phyloP scores from a whole-genome alignment of 2,113 vertebrate genomes.

The Mustelus asterias region DNA sequence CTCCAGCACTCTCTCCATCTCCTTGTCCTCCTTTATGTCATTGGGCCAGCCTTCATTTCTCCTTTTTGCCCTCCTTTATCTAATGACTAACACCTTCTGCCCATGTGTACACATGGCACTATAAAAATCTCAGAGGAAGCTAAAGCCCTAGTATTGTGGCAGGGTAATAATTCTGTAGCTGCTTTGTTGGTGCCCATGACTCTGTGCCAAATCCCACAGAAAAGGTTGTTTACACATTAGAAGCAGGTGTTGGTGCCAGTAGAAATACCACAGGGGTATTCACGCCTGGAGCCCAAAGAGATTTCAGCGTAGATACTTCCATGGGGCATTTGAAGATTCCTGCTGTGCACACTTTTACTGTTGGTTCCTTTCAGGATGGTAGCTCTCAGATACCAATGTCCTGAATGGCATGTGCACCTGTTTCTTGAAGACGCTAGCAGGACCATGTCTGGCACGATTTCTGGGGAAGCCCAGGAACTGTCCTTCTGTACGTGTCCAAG shows the following conservation, averaged over 20 bases:
- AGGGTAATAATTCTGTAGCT: not conserved
- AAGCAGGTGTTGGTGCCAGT: not conserved
- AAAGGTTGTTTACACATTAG: not conserved
- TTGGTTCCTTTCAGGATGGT: not conserved
- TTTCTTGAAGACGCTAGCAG: not conserved
- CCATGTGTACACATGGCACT: not conserved
- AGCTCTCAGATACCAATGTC: not conserved
- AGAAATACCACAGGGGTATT: not conserved
- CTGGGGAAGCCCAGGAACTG: not conserved
- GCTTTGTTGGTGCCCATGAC: not conserved
- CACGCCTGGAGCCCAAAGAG: not conserved
- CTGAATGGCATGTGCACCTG: not conserved
- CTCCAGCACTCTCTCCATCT: not conserved
- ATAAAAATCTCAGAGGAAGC: not conserved
- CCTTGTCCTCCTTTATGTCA: not conserved
- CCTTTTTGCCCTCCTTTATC: not conserved
- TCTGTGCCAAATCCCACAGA: not conserved
- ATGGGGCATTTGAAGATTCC: not conserved
- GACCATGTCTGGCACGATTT: not conserved
- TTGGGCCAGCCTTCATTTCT: not conserved
- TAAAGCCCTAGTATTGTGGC: not conserved
- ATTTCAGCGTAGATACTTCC: not conserved
- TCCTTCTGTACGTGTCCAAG: not conserved
- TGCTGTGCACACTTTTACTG: not conserved
- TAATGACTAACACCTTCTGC: not conserved